These are phyloP conservation scores for Lagopus muta DNA, from an alignment of 2,113 vertebrate genomes.

Conservation along the genomic window DNA sequence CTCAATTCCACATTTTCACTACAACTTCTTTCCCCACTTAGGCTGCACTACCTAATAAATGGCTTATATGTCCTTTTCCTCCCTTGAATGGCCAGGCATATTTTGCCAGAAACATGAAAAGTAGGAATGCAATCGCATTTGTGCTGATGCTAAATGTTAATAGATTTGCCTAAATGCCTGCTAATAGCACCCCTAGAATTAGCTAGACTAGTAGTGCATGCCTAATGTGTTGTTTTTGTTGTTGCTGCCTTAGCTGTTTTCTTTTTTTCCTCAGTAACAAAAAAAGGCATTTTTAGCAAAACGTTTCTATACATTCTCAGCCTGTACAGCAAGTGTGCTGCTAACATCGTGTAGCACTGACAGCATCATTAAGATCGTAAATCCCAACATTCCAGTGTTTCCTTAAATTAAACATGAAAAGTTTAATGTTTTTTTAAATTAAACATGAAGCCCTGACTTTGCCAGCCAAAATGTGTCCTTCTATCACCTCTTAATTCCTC, in stretches of 20 bases:
- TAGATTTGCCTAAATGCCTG: conserved; percentile 78
- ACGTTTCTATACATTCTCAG: conserved; percentile 19
- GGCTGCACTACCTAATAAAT: conserved; percentile 30
- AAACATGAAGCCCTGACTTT: conserved; percentile 78
- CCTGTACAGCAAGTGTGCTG: conserved; percentile 22
- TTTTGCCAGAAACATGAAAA: conserved; percentile 73
- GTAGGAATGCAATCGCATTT: conserved; percentile 63
- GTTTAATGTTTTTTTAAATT: conserved; percentile 76
- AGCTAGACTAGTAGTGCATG: conserved; percentile 78
- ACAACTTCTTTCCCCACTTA: background rate
- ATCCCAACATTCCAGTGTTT: conserved; percentile 72
- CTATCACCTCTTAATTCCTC: conserved; percentile 63
- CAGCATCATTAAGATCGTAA: conserved; percentile 70
- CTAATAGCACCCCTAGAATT: conserved; percentile 80
- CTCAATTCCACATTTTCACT: background rate
- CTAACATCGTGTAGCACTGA: conserved; percentile 42
- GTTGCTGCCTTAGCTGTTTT: conserved; percentile 71
- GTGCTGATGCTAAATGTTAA: conserved; percentile 81
- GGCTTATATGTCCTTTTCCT: background rate
- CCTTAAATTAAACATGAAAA: conserved; percentile 83
- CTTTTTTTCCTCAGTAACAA: background rate
- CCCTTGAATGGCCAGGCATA: conserved; percentile 45
- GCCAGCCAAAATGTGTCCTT: conserved; percentile 68
- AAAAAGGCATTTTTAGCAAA: conserved; percentile 28
- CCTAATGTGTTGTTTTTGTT: conserved; percentile 76